Conservation (phyloP, 2,797 vertebrate genomes). For the Sebastes diaconus region DNA sequence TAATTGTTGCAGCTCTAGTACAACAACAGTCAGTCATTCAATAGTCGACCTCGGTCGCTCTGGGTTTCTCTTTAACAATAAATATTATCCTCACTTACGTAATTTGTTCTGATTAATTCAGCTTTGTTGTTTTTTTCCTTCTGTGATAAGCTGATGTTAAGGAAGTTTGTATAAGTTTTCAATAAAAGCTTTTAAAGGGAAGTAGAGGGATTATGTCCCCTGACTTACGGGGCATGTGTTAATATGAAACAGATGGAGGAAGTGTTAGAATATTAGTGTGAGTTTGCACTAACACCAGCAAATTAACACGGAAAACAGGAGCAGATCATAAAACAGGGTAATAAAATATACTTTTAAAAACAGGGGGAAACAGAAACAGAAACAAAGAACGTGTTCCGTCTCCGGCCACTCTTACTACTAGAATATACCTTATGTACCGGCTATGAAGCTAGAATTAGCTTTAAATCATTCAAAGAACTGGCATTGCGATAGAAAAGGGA, state of each 20-base stretch:
- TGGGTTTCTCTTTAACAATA: background rate
- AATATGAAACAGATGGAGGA: slow-evolving; percentile 26
- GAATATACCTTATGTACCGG: background rate
- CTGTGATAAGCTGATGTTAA: background rate
- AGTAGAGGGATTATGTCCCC: background rate
- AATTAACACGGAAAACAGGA: background rate
- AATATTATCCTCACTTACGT: background rate
- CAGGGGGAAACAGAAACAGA: background rate
- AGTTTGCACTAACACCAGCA: background rate
- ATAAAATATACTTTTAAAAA: background rate
- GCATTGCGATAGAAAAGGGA: slow-evolving; percentile 5
- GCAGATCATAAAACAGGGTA: background rate
- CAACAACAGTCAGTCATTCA: background rate
- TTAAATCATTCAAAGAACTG: background rate
- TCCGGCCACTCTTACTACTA: background rate
- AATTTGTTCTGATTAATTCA: background rate
- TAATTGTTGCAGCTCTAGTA: background rate
- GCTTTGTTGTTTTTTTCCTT: background rate
- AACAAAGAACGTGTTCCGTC: background rate
- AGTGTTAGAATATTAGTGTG: background rate
- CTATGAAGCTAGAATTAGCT: background rate
- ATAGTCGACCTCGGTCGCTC: background rate
- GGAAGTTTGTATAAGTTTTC: background rate
- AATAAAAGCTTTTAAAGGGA: background rate
- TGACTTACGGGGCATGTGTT: background rate